Conservation (phyloP, 2,797 vertebrate species). For the Champsocephalus gunnari region DNA sequence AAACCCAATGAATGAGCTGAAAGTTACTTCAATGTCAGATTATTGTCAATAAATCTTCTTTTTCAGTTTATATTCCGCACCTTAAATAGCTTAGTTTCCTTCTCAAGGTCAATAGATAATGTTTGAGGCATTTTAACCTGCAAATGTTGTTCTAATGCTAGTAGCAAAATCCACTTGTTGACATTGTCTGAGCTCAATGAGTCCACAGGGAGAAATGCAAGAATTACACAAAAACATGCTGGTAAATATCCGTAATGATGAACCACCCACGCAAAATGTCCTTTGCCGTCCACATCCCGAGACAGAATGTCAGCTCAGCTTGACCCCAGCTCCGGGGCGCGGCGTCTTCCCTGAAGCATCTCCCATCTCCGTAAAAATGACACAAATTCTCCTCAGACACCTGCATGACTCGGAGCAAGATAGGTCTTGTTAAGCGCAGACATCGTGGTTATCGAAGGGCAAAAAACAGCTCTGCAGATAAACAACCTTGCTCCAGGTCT, state of each 20-base stretch:
- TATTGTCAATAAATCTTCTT: too few relatives aligned
- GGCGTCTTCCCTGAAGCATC: slow-evolving; percentile 41
- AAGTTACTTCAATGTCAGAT: too few relatives aligned
- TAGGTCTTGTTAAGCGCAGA: slow-evolving; percentile 48
- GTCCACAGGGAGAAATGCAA: slow-evolving; percentile 12
- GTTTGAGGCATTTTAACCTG: background rate
- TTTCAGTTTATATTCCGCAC: background rate
- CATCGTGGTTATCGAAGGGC: slow-evolving; percentile 47
- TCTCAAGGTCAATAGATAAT: background rate
- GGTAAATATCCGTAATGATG: slow-evolving; percentile 51
- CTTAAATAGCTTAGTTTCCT: background rate
- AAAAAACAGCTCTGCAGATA: slow-evolving; percentile 54
- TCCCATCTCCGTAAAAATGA: slow-evolving; percentile 36
- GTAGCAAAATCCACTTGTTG: background rate
- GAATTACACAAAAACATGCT: slow-evolving; percentile 24
- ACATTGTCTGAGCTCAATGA: slow-evolving; percentile 14
- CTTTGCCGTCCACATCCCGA: slow-evolving; percentile 37
- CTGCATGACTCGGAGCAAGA: slow-evolving; percentile 52
- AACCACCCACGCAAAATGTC: slow-evolving; percentile 41
- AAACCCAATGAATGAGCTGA: too few relatives aligned
- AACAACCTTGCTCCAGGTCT: slow-evolving; percentile 47
- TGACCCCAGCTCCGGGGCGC: slow-evolving; percentile 56
- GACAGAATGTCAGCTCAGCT: slow-evolving; percentile 59
- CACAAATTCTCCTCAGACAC: slow-evolving; percentile 31
- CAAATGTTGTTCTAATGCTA: background rate